Percentiles rank a stretch among this genome's conserved stretches.
These are phyloP conservation scores for Chironomus riparius DNA, from an alignment of 2,888 invertebrate species.

Conservation along the genomic window DNA sequence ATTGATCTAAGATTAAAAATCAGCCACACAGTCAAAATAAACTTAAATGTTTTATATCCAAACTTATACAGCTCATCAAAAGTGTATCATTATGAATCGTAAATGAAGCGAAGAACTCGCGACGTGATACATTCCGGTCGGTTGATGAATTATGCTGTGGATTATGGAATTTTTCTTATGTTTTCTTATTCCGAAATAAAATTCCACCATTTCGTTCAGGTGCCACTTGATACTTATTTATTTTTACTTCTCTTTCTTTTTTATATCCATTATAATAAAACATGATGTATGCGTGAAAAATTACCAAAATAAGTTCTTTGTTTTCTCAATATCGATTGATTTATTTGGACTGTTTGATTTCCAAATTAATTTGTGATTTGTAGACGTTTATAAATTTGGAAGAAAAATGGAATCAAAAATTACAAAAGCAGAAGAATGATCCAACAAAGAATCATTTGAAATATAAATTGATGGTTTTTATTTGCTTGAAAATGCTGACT, in stretches of 20 bases:
- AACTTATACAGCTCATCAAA: neutral
- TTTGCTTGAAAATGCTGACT: too few species aligned
- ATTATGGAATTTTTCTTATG: neutral
- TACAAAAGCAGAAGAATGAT: too few species aligned
- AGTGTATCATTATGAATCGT: constrained; percentile 17
- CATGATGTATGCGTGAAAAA: neutral
- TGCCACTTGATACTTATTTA: neutral
- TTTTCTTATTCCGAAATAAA: neutral
- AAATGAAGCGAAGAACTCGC: constrained; percentile 17
- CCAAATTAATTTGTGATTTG: neutral
- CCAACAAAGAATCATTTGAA: too few species aligned
- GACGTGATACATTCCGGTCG: neutral
- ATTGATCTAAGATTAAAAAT: too few species aligned
- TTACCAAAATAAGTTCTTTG: neutral
- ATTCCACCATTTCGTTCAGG: neutral
- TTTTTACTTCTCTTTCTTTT: neutral
- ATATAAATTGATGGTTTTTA: too few species aligned
- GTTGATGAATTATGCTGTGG: neutral
- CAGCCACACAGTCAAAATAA: too few species aligned
- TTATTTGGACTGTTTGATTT: neutral
- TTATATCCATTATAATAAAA: neutral
- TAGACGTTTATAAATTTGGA: neutral
- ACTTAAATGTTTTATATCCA: too few species aligned
- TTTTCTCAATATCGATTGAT: neutral
- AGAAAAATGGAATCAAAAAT: neutral